Evolutionary conservation across 2,888 invertebrate species (phyloP), one percentile per base, ranked within the genome.

Genomic region (Seira musarum): DNA sequence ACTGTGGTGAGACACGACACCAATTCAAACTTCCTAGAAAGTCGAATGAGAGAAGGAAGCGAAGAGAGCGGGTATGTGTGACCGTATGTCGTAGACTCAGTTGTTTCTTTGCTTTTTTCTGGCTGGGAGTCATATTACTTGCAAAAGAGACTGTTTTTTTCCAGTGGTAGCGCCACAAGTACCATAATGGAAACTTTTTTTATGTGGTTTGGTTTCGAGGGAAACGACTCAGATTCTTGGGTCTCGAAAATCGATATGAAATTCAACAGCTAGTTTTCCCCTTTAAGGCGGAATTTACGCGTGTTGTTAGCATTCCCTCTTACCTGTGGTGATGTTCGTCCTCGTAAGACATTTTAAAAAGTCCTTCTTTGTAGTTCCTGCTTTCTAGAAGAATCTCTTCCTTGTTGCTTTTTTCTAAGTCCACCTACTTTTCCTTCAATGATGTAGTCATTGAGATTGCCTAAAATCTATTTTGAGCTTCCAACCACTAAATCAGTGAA

Each of bases 211-310:
- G 49, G 49, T n/a, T n/a, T n/a, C 49, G 17, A 13, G 49, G 49
- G 17, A n/a, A 49, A 13, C 49, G 8, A 8, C 30, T 30, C 30
- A 49, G 49, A 49, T 49, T 49, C 49, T 2, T 49, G 17, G 13
- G 2, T 49, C 15, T 15, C 49, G 17, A 73, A 80, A 80, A 80
- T 80, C 79, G 68, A 80, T 80, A 73, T 24, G 67, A 73, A 49
- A 80, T 80, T 80, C 79, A 80, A 80, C 79, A 80, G 79, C 79
- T 80, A 80, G 79, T 73, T 80, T 80, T 46, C 61, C n/a, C 30
- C 25, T 3, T 57, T 15, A 30, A 30, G 3, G 15, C 24, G 63
- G 13, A 2, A 63, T 22, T 63, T 13, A 24, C 24, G 24, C 24
- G 63, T 24, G 63, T 63, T 63, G 19, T 22, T 63, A 13, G 5